These are phyloP conservation scores for Geococcyx californianus DNA, from an alignment of 2,113 vertebrate species.

Conservation along the genomic window DNA sequence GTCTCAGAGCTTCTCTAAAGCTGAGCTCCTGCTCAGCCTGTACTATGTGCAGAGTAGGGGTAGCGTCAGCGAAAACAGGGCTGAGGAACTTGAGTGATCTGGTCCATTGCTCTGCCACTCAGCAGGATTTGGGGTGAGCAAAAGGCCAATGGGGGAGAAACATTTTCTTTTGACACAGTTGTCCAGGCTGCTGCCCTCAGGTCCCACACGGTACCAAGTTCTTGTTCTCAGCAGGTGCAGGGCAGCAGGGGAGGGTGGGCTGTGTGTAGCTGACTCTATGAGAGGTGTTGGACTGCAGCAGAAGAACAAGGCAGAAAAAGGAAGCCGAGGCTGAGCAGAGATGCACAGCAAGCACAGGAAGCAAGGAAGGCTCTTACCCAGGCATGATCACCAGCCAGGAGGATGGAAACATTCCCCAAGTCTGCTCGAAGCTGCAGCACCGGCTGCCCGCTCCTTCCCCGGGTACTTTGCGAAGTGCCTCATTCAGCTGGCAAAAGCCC, in stretches of 20 bases:
- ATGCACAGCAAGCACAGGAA: rapidly evolving
- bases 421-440: background rate
- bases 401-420: rapidly evolving
- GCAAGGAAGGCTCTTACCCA: background rate
- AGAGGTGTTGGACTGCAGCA: background rate
- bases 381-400: rapidly evolving
- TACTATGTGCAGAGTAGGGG: rapidly evolving
- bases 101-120: no score
- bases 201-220: rapidly evolving
- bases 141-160: background rate
- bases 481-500: background rate
- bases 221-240: background rate
- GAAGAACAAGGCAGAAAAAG: background rate
- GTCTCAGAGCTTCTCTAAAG: background rate
- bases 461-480: background rate
- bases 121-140: background rate
- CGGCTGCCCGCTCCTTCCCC: background rate
- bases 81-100: background rate
- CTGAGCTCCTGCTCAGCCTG: background rate
- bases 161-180: background rate
- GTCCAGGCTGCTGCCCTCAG: background rate
- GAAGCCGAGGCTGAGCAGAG: background rate
- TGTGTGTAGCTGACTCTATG: rapidly evolving
- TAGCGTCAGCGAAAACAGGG: background rate
- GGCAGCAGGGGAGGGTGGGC: background rate